These are phyloP conservation scores for Clinocottus analis DNA, from an alignment of 2,113 vertebrate species.

Conservation along the genomic window DNA sequence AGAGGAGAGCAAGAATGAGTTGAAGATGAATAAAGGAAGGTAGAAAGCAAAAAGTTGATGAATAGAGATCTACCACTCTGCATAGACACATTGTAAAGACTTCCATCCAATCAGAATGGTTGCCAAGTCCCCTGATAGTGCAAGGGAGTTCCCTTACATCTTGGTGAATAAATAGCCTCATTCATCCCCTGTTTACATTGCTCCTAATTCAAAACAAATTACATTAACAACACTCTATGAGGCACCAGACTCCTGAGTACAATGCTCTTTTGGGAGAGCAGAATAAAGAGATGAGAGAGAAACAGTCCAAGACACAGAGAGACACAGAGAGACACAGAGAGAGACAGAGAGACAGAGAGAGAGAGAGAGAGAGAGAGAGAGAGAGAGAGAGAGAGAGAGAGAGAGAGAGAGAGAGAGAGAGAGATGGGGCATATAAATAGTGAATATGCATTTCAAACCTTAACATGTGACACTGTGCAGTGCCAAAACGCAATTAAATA, in stretches of 20 bases:
- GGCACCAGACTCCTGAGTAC: conserved; percentile 45
- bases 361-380: neutral
- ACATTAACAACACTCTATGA: conserved; percentile 53
- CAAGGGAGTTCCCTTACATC: conserved; percentile 40
- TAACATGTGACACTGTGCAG: conserved; percentile 40
- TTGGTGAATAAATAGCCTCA: conserved; percentile 40
- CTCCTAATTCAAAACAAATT: conserved; percentile 71
- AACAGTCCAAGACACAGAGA: neutral
- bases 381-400: conserved; percentile 1
- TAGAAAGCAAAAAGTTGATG: neutral
- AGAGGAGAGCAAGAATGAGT: neutral
- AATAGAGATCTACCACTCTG: neutral
- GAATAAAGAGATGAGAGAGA: conserved; percentile 10
- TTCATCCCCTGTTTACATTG: conserved; percentile 55
- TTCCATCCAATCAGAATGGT: conserved; percentile 21
- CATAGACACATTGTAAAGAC: conserved; percentile 4
- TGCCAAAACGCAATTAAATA: conserved; percentile 72
- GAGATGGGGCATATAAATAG: conserved; percentile 40
- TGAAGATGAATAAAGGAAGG: neutral
- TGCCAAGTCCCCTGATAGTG: conserved; percentile 26
- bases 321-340: too few relatives aligned
- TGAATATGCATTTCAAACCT: conserved; percentile 59
- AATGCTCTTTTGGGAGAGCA: conserved; percentile 40
- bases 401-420: neutral
- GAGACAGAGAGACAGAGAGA: neutral